Evolutionary conservation across 30 jellyfish, hydroid and myxozoan species (phyloP).

Genomic region (Clytia hemisphaerica): DNA sequence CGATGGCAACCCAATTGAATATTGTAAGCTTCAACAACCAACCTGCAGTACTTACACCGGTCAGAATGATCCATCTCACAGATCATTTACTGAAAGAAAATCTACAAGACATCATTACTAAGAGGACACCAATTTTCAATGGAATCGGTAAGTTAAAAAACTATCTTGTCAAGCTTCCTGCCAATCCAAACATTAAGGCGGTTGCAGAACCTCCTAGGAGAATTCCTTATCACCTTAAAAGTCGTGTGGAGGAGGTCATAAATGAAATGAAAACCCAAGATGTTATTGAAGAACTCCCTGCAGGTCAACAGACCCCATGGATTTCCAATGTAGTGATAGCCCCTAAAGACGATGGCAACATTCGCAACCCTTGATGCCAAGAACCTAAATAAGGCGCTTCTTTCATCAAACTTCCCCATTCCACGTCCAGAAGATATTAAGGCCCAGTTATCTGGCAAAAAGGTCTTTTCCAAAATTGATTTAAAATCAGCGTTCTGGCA

Average conservation of each 20-base stretch:
- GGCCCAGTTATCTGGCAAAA: slow-evolving; percentile 9
- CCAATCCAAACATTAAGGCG: not conserved
- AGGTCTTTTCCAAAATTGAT: slow-evolving; percentile 16
- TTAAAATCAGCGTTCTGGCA: slow-evolving; percentile 6
- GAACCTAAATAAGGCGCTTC: slow-evolving; percentile 34
- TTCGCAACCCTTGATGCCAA: slow-evolving; percentile 41
- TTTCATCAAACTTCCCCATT: slow-evolving; percentile 26
- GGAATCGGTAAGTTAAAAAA: slow-evolving; percentile 24
- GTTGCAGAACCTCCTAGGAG: slow-evolving; percentile 39
- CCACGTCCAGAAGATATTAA: slow-evolving; percentile 18
- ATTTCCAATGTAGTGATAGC: slow-evolving; percentile 43
- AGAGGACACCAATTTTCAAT: no score
- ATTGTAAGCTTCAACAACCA: not conserved
- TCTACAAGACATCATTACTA: no score
- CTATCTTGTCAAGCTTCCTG: slow-evolving; percentile 15
- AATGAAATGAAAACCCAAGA: slow-evolving; percentile 34
- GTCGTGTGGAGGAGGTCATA: slow-evolving; percentile 27
- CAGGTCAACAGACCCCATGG: slow-evolving; percentile 56
- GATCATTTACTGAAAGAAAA: no score
- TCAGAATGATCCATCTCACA: not conserved
- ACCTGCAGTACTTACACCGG: not conserved
- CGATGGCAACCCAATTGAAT: not conserved
- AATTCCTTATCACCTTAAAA: slow-evolving; percentile 31
- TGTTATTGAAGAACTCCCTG: slow-evolving; percentile 33
- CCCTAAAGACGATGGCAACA: slow-evolving; percentile 51